Evolutionary conservation across 2,888 invertebrate species (phyloP).

Genomic region (Drosophila vallismaia): DNA sequence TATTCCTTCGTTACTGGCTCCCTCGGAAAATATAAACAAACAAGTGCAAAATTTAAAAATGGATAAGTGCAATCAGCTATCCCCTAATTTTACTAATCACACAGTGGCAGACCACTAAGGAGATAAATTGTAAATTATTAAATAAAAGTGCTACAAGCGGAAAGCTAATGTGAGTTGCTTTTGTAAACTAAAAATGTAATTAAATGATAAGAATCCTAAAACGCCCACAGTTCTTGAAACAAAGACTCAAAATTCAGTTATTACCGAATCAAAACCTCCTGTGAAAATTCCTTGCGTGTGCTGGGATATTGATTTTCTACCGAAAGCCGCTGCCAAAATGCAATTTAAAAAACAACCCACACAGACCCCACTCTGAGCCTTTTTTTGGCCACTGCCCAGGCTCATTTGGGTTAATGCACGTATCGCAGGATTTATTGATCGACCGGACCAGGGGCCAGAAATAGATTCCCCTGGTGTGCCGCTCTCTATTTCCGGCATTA

Average conservation of each 20-base stretch:
- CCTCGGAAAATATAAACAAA: conserved; percentile 24
- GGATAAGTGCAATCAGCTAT: conserved; percentile 7
- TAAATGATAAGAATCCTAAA: neutral
- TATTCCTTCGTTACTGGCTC: neutral
- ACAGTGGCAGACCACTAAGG: neutral
- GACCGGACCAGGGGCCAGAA: conserved; percentile 47
- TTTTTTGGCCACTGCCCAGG: neutral
- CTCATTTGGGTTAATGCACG: conserved; percentile 62
- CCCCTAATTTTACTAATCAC: neutral
- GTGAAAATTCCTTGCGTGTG: conserved; percentile 32
- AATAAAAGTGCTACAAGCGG: neutral
- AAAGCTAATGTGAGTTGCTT: neutral
- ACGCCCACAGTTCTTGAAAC: neutral
- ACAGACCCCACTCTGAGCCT: neutral
- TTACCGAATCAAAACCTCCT: neutral
- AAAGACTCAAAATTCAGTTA: neutral
- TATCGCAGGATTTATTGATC: conserved; percentile 57
- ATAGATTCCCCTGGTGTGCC: conserved; percentile 44
- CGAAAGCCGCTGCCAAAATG: conserved; percentile 52
- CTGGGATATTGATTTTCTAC: conserved; percentile 59
- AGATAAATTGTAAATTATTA: neutral
- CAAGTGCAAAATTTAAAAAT: neutral
- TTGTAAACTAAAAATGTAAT: neutral
- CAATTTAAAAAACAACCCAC: conserved; percentile 37
- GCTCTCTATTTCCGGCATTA: conserved; percentile 57